Percentiles rank a stretch among this genome's conserved stretches.
Evolutionary conservation across 1,140 invertebrate species (phyloP).

Genomic region (Camponotus pennsylvanicus): DNA sequence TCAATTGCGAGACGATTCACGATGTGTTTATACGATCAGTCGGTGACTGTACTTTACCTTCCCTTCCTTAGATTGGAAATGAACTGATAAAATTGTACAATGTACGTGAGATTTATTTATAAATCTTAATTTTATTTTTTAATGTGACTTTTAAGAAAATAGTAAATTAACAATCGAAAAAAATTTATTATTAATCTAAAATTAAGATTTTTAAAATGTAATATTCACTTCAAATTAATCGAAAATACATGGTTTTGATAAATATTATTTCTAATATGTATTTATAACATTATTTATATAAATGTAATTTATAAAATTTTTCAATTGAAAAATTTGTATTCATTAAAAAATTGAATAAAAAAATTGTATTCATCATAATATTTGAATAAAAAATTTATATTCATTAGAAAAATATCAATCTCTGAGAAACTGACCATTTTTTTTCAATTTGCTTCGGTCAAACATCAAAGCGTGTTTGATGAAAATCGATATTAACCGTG

Average conservation of each 20-base stretch:
- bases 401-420: background rate
- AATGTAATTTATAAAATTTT: background rate
- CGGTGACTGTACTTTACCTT: constrained; percentile 3
- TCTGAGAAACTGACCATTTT: background rate
- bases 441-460: background rate
- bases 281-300: too few species aligned
- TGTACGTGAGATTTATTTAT: background rate
- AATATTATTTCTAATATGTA: background rate
- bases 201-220: background rate
- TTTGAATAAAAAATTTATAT: too few species aligned
- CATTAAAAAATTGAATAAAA: too few species aligned
- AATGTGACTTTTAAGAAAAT: background rate
- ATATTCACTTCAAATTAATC: background rate
- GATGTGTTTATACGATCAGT: constrained; percentile 45
- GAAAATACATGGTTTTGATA: background rate
- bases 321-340: background rate
- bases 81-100: constrained; percentile 51
- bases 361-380: too few species aligned
- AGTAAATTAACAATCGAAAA: background rate
- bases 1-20: constrained; percentile 53
- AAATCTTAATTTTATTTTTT: background rate
- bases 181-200: background rate
- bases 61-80: constrained; percentile 54
- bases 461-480: background rate
- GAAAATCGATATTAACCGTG: constrained; percentile 7